Evolutionary conservation across 1,140 invertebrate species (phyloP), one percentile per base, ranked within the genome.

Genomic region (Nebria ingens): DNA sequence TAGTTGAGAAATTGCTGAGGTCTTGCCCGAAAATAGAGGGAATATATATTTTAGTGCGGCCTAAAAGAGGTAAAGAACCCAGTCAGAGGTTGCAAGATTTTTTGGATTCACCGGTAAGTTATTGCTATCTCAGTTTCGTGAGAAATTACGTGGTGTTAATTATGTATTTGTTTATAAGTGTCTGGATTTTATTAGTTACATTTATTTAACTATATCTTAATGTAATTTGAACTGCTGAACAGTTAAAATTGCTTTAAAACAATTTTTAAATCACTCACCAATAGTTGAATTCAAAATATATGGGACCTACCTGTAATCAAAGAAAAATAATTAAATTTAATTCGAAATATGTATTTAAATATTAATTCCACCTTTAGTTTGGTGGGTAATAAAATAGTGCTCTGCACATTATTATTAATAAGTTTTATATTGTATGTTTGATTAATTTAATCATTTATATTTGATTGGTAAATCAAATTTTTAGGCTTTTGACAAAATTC

Each of bases 401-500:
- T n/a, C 29, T n/a, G 9, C 9, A 9, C 29, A 9, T n/a, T n/a
- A 9, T n/a, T 9, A 9, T 34, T n/a, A 9, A n/a, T n/a, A 9
- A n/a, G 29, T 34, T 34, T n/a, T 34, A 9, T 9, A 34, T 34
- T n/a, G 9, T 34, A n/a, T n/a, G n/a, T 34, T 9, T 34, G n/a
- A 17, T 60, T 59, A 15, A 49, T 49, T 13, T 49, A 4, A 19
- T 49, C 42, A 49, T 49, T 49, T 13, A 49, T 15, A 15, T 49
- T 49, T 19, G 13, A 49, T 6, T 9, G 6, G 42, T 49, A 49
- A 49, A 6, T 19, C 19, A 9, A 9, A 49, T 17, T 49, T 49
- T 17, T 17, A 91, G 88, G 68, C 91, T 2, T 93, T 91, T 67
- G 86, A 90, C 59, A 75, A 78, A 64, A 71, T 91, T 0, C 86